Evolutionary conservation across 2,888 invertebrate genomes (phyloP), one percentile per base, ranked within the genome.

Genomic region (Luffia ferchaultella): DNA sequence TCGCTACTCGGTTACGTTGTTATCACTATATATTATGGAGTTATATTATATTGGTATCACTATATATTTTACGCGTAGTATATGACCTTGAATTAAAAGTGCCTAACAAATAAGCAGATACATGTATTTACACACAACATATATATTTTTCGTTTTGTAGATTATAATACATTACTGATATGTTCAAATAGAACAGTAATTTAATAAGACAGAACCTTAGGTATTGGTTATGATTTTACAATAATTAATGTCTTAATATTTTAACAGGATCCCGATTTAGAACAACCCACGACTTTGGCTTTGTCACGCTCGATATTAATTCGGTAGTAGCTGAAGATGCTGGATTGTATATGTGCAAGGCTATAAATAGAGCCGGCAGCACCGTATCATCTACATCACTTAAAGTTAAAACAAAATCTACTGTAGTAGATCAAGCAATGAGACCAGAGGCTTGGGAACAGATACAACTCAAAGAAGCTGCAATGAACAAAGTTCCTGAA

Each of bases 371-470:
- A 61, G 92, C 96, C 45, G 98, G 98, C 42, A 96, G 97, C 75
- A 96, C 96, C 7, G 93, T 96, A 0, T 96, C 96, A 15, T 95
- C 96, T 0, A 93, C 94, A 49, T 90, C 95, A 2, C 87, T 97
- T 68, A 95, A 94, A 79, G 94, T 97, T 0, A 94, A 93, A 76
- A 89, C 91, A 1, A 90, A 91, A 59, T 90, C 93, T 1, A 90
- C 90, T 19, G 93, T 96, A 62, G 85, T 91, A 49, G 92, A 91
- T 42, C 95, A 96, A 59, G 89, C 95, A 0, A 85, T 96, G 67
- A 93, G 96, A 64, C 96, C 96, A 0, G 94, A 96, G 66, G 92
- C 93, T 41, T 96, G 94, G 95, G 93, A 93, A 73, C 94, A 94
- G 78, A 96, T 95, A 62, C 93, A 93, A 65, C 80, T 93, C 30